Conservation (phyloP, 2,888 invertebrate genomes). For the Xestia rhomboidea region DNA sequence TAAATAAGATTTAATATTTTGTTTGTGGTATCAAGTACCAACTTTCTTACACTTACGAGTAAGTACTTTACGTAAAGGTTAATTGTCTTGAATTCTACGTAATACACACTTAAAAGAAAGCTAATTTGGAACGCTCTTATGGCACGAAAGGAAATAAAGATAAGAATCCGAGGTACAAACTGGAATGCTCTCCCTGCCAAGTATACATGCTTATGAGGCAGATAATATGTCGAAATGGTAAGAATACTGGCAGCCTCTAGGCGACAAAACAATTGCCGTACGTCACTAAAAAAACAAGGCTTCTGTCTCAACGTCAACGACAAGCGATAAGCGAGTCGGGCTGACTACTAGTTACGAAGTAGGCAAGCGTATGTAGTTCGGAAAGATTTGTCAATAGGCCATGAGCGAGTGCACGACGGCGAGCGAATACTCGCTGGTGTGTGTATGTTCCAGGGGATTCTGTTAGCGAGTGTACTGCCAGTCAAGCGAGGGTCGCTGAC, state of each 20-base stretch:
- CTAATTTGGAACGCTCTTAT: slow-evolving; percentile 26
- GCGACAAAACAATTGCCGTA: slow-evolving; percentile 35
- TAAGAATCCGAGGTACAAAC: slow-evolving; percentile 13
- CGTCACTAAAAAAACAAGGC: slow-evolving; percentile 8
- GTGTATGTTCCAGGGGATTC: neutral
- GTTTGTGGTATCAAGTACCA: slow-evolving; percentile 12
- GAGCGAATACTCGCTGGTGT: neutral
- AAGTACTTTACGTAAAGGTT: neutral
- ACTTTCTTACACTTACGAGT: neutral
- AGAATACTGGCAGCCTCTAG: slow-evolving; percentile 38
- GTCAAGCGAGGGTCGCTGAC: neutral
- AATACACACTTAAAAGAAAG: slow-evolving; percentile 22
- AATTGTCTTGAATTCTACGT: slow-evolving; percentile 12
- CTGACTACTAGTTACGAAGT: neutral
- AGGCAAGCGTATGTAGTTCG: too few relatives aligned
- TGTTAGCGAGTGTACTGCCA: neutral
- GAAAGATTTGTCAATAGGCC: neutral
- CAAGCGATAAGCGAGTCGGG: neutral
- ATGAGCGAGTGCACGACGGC: neutral
- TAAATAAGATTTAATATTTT: slow-evolving; percentile 1
- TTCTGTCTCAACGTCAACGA: neutral
- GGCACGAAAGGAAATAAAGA: slow-evolving; percentile 31
- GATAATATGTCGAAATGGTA: slow-evolving; percentile 45
- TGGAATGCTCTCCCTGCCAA: slow-evolving; percentile 32
- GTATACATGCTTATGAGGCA: slow-evolving; percentile 29